Evolutionary conservation across 2,888 invertebrate genomes (phyloP), one percentile per base, ranked within the genome.

Genomic region (Alentia gelatinosa): DNA sequence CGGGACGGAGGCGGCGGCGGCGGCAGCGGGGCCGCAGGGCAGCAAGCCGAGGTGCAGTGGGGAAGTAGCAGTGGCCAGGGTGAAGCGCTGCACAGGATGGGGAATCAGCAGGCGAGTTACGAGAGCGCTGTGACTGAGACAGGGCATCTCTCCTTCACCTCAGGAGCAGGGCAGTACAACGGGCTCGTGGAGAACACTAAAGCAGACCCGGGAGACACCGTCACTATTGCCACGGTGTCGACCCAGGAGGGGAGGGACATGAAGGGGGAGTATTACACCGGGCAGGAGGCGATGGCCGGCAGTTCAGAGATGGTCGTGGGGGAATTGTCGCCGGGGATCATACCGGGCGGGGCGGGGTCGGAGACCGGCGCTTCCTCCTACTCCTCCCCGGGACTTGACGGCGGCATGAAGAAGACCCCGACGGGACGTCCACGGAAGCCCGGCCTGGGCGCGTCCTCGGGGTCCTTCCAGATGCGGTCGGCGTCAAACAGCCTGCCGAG

Each of bases 401-500:
- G 56, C 19, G 19, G 56, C n/a, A n/a, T n/a, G n/a, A 12, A 56
- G 3, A 75, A 75, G 86, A 26, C 84, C 19, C 9, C 47, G 1
- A 30, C 39, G 0, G 79, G 79, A 9, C 26, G 86, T 5, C 86
- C 86, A 4, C 3, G 86, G 33, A 86, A 86, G 33, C 86, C 86
- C 4, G 47, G 50, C 4, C 0, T 50, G 26, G 50, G 86, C 1
- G 37, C 79, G 7, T n/a, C 86, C 50, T 47, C 47, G 7, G 86
- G 86, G 3, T 47, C 86, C 33, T 86, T 86, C 86, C 86, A 86
- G 50, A 42, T 86, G 33, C 42, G 86, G 15, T 23, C 86, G n/a
- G 86, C 86, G 33, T 47, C 26, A 26, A 86, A 86, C 30, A 86
- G 86, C 19, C 50, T 86, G 1, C 86, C 86, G 15, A 12, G 50